Conservation (phyloP, 1,140 invertebrate genomes). For the roundworm (Caenorhabditis elegans) region DNA sequence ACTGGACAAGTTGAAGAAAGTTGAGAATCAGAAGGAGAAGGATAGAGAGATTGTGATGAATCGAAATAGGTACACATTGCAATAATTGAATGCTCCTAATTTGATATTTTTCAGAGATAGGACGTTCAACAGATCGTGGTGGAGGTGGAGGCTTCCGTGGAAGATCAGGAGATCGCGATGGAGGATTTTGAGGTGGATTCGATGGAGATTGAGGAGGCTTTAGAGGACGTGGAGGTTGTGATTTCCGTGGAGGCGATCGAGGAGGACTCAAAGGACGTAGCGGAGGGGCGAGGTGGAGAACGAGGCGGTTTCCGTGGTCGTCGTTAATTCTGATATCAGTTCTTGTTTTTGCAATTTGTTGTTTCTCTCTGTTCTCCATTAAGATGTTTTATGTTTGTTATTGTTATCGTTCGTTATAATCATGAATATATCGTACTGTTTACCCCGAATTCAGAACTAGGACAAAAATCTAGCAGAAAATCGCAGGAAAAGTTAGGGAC, state of each 20-base stretch:
- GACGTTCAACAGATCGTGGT: background rate
- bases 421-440: too few species aligned
- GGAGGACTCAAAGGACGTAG: background rate
- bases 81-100: background rate
- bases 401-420: background rate
- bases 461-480: too few species aligned
- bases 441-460: too few species aligned
- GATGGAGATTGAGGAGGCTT: too few species aligned
- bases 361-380: background rate
- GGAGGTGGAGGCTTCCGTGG: background rate
- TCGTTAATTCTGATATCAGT: background rate
- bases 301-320: background rate
- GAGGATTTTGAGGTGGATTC: too few species aligned
- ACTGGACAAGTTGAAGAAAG: slow-evolving; percentile 41
- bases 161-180: too few species aligned
- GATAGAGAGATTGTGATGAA: slow-evolving; percentile 42
- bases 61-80: background rate
- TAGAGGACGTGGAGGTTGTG: background rate
- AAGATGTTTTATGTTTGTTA: background rate
- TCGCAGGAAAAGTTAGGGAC: too few species aligned
- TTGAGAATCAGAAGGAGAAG: slow-evolving; percentile 30
- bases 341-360: background rate
- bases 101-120: background rate
- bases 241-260: background rate
- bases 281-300: background rate